A percentile compares a stretch with the other conserved stretches of the same genome.
Evolutionary conservation across 2,113 vertebrate genomes (phyloP).

Genomic region (Baryphthengus martii): DNA sequence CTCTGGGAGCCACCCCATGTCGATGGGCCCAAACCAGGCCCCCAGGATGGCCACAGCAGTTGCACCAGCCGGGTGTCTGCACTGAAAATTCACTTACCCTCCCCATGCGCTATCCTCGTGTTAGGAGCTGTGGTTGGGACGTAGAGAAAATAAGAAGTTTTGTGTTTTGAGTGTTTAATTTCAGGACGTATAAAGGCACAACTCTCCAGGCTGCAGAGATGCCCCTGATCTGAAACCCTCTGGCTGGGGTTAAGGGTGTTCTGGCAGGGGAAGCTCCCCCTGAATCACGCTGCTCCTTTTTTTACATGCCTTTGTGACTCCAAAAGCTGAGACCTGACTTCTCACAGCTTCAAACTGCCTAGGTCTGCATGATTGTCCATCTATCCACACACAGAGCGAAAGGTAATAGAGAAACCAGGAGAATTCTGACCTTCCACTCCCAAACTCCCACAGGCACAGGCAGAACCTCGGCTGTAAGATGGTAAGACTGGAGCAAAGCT

Average conservation of each 20-base stretch:
- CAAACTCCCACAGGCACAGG: neutral
- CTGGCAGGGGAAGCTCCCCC: neutral
- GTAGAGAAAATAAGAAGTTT: rapidly evolving
- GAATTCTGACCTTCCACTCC: neutral
- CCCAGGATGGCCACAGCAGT: rapidly evolving
- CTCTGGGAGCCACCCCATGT: neutral
- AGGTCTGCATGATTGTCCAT: neutral
- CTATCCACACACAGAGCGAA: neutral
- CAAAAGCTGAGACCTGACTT: neutral
- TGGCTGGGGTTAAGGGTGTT: neutral
- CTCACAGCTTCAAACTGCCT: neutral
- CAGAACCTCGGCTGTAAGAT: neutral
- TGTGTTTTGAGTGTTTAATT: rapidly evolving
- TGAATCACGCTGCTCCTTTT: neutral
- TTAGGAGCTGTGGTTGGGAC: neutral
- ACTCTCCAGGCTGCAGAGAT: neutral
- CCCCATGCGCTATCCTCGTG: no score
- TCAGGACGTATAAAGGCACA: neutral
- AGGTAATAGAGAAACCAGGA: neutral
- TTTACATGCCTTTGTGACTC: neutral
- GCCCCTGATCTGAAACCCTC: neutral
- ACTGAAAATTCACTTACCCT: neutral
- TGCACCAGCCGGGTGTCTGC: rapidly evolving
- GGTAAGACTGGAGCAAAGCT: neutral
- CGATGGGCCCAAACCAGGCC: neutral